Conservation (phyloP, 2,888 invertebrate genomes). For the Philaethria dido region DNA sequence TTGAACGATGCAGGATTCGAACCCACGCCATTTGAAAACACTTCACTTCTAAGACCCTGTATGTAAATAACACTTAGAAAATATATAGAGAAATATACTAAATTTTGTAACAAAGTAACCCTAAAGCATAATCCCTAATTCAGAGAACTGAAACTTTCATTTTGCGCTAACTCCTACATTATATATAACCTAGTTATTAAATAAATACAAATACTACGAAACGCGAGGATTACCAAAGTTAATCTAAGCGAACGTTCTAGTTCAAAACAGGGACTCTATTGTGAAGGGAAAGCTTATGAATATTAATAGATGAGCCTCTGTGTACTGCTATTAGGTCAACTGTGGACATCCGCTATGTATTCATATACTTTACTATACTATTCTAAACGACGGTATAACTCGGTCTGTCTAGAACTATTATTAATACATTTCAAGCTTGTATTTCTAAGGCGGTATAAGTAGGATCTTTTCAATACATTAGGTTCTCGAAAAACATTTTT, state of each 20-base stretch:
- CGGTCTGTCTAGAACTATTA: too few relatives aligned
- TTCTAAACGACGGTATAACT: too few relatives aligned
- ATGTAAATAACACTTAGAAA: too few relatives aligned
- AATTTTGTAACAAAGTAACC: not conserved
- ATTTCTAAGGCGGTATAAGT: too few relatives aligned
- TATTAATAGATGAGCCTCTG: constrained; percentile 20
- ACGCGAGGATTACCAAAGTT: constrained; percentile 15
- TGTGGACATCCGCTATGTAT: constrained; percentile 12
- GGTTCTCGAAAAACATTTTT: too few relatives aligned
- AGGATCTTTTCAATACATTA: too few relatives aligned
- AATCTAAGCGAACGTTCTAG: constrained; percentile 11
- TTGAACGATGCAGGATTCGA: too few relatives aligned
- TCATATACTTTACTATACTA: too few relatives aligned
- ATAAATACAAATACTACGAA: constrained; percentile 6
- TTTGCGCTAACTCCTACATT: not conserved
- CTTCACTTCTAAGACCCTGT: too few relatives aligned
- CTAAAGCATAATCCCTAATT: not conserved
- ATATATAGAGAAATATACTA: too few relatives aligned
- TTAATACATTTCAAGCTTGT: too few relatives aligned
- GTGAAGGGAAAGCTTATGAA: constrained; percentile 17
- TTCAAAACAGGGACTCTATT: constrained; percentile 14
- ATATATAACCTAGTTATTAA: constrained; percentile 1
- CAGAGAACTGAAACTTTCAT: not conserved
- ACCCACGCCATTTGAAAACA: too few relatives aligned
- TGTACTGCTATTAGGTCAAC: constrained; percentile 14